Base-by-base conservation (phyloP, 1,140 invertebrate genomes). In the Coenobita brevimanus region DNA sequence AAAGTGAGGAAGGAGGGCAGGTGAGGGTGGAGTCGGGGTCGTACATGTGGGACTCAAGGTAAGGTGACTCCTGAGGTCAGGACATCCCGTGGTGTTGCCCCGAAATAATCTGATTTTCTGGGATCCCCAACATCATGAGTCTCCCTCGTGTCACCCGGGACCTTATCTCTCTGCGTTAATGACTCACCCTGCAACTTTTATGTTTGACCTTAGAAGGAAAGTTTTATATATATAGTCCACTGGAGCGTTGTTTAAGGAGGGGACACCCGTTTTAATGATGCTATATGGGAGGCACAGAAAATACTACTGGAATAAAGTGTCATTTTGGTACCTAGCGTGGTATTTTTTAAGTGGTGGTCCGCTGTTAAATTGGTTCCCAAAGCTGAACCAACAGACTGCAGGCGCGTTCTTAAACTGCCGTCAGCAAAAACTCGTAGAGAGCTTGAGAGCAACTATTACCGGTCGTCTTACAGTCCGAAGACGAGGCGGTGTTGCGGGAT, bases 61-160 rank as follows among this genome's bases (percentile, higher is more conserved):
- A 85, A 85, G 83, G 83, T 85, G 83, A 85, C 73, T 85, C 83
- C 54, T 17, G 57, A 43, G 83, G 83, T 85, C 83, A 85, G 50
- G 54, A 38, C 41, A 30, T 85, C 83, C 83, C 27, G 60, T 57
- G 46, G 83, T 17, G 83, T 24, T 75, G 57, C 24, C 73, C 71
- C 27, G 15, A 85, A 46, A 85, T 85, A 85, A 85, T 78, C 73
- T 85, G 73, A 85, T 85, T 85, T 75, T 62, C 36, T 41, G 33
- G 57, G 54, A 76, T 17, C n/a, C 62, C 38, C 24, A 46, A 36
- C 79, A 21, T 41, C 33, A 33, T 36, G 36, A 64, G 33, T 33
- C 36, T 62, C 54, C 24, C 62, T 67, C 36, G 13, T 67, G 62
- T 67, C 62, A 33, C n/a, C 21, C n/a, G 36, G n/a, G n/a, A 36